phyloP scores from a whole-genome alignment of 2,113 vertebrate species.

The Bettongia penicillata region DNA sequence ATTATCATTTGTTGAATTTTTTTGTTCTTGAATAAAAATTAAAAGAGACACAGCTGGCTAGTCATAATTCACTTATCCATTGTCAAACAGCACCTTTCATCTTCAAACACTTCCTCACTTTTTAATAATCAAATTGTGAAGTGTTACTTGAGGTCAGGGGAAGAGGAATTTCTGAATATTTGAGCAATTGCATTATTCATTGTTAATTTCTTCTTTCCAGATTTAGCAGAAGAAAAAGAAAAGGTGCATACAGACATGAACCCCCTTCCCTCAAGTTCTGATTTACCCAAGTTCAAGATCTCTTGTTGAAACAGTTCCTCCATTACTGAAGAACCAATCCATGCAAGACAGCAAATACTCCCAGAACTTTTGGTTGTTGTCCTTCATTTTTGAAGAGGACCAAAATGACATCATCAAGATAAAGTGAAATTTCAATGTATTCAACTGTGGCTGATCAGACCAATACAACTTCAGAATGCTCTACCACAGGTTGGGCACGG shows the following conservation, averaged over 20 bases:
- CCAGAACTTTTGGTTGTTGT: not conserved
- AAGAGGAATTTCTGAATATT: not conserved
- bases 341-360: conserved; percentile 59
- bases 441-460: no score
- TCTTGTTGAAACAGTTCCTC: conserved; percentile 70
- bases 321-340: conserved; percentile 49
- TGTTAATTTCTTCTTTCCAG: conserved; percentile 40
- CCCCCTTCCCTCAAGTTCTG: conserved; percentile 47
- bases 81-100: conserved; percentile 19
- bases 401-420: no score
- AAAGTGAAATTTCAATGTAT: no score
- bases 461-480: no score
- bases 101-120: conserved; percentile 9
- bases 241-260: conserved; percentile 38
- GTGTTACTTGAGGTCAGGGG: not conserved
- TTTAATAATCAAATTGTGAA: conserved; percentile 35
- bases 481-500: no score
- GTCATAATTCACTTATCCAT: not conserved
- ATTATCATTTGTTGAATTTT: not conserved
- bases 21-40: conserved; percentile 33
- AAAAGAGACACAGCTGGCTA: not conserved
- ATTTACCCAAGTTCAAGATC: conserved; percentile 69
- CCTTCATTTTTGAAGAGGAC: no score
- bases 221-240: conserved; percentile 58
- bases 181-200: conserved; percentile 34